These are phyloP conservation scores for Pelobates fuscus DNA, from an alignment of 2,113 vertebrate genomes.

Conservation along the genomic window DNA sequence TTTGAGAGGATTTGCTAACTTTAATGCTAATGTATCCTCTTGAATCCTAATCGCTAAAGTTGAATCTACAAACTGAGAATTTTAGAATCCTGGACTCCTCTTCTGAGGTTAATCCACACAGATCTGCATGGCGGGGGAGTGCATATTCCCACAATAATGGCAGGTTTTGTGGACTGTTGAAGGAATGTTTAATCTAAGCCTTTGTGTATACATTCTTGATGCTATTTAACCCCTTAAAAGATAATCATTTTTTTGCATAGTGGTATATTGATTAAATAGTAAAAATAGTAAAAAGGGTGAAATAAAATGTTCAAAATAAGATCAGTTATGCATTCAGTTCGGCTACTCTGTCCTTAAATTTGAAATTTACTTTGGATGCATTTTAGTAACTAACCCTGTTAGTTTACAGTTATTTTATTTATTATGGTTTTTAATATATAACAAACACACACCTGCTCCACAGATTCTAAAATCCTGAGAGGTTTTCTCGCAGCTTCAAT, in stretches of 20 bases:
- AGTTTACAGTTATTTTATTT: too few species aligned
- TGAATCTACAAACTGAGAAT: slow-evolving; percentile 59
- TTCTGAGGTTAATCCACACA: slow-evolving; percentile 62
- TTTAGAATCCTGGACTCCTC: slow-evolving; percentile 59
- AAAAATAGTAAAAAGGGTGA: too few species aligned
- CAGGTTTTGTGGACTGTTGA: slow-evolving; percentile 37
- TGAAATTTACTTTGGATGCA: too few species aligned
- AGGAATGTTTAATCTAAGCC: slow-evolving; percentile 27
- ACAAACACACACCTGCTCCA: too few species aligned
- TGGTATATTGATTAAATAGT: background rate
- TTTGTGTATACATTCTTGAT: slow-evolving; percentile 35
- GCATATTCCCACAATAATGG: slow-evolving; percentile 32
- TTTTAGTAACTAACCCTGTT: too few species aligned
- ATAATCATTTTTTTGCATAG: background rate
- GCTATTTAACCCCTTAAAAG: slow-evolving; percentile 8
- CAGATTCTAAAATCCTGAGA: too few species aligned
- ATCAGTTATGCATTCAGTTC: too few species aligned
- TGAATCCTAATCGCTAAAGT: slow-evolving; percentile 66
- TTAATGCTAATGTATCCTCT: slow-evolving; percentile 65
- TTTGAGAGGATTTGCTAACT: slow-evolving; percentile 63
- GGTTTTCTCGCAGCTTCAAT: too few species aligned
- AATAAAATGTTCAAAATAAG: too few species aligned
- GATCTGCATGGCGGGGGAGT: slow-evolving; percentile 49
- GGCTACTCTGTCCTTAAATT: too few species aligned
- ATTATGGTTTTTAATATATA: too few species aligned